Conservation (phyloP, 2,113 vertebrate species). For the Elephas maximus region DNA sequence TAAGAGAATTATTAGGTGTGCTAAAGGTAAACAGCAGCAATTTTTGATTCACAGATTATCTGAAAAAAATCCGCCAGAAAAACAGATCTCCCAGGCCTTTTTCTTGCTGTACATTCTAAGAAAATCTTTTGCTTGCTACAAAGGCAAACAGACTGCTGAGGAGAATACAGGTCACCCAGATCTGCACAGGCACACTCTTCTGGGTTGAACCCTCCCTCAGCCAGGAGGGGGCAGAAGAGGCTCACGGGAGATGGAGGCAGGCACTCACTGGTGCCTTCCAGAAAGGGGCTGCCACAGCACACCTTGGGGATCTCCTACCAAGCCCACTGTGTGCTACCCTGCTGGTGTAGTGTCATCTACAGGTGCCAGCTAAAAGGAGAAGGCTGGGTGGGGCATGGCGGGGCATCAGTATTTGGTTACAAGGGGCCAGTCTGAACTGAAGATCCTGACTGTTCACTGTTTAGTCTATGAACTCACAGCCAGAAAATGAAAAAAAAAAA, state of each 20-base stretch:
- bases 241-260: background rate
- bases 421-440: background rate
- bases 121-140: background rate
- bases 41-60: background rate
- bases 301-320: background rate
- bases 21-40: background rate
- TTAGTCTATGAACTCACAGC: background rate
- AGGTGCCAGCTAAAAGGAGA: background rate
- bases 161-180: rapidly evolving
- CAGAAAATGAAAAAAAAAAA: background rate
- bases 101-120: background rate
- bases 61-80: background rate
- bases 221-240: slow-evolving; percentile 53
- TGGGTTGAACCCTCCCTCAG: background rate
- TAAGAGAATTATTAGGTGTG: background rate
- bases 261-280: rapidly evolving
- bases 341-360: background rate
- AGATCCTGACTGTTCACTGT: background rate
- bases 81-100: background rate
- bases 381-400: background rate
- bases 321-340: background rate
- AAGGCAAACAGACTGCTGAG: background rate
- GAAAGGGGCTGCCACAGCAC: background rate
- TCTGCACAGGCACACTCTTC: background rate
- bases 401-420: background rate